Base-by-base conservation (phyloP, 2,797 vertebrate species). In the Micropoecilia bifurca region DNA sequence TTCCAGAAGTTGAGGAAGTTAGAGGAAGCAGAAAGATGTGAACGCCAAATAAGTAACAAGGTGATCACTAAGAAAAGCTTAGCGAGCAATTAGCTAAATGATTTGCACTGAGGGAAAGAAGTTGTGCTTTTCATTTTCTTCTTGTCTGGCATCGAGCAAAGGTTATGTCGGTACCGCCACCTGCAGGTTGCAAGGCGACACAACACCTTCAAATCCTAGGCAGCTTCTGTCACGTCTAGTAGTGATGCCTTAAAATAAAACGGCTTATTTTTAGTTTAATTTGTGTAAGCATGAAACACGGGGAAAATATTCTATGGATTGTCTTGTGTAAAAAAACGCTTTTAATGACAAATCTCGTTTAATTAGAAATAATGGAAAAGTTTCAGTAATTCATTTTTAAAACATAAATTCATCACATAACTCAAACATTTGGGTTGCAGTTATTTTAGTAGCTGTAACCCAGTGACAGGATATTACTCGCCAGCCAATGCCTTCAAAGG, bases 161-260 rank as follows among this genome's bases (percentile, higher is more conserved):
- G 39, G 20, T 80, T n/a, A 45, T 2, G 84, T 43, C 85, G 53
- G 59, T 77, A 72, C 80, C 90, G 92, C 88, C 93, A 84, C 71
- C 92, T 93, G 78, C 77, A 87, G 93, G 87, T 59, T 0, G 61
- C 83, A 5, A 72, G 46, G n/a, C 73, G 63, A 74, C 46, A 77
- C 4, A 50, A n/a, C 84, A 78, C 1, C 61, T 80, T 80, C 14
- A 69, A 30, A 47, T 41, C 25, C 30, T 25, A 22, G 30, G n/a
- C 50, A 30, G 36, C 45, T 66, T 48, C 30, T 53, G 22, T 22
- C 12, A 28, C 9, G 14, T 53, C 30, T 30, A 73, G 16, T 41
- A 41, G 33, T 41, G 22, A 41, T 7, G 1, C 33, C 12, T 74
- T 74, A 18, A 43, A 74, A 55, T 41, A 55, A n/a, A 55, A 71